Percentiles rank a stretch among this genome's conserved stretches.
phyloP scores from a whole-genome alignment of 64 coral and sea anemone species.

The Astreopora myriophthalma region DNA sequence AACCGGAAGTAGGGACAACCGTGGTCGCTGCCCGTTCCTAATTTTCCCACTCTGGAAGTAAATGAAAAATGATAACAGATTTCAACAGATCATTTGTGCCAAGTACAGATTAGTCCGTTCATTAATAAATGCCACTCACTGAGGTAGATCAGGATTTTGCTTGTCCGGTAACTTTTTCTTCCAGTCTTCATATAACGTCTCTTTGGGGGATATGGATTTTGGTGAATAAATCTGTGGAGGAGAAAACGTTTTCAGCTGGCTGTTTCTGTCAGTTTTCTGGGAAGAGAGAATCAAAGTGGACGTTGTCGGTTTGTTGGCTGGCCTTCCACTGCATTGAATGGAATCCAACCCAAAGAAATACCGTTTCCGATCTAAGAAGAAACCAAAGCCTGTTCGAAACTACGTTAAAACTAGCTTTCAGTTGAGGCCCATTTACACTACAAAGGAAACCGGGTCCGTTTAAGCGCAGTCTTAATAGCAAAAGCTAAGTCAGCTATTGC shows the following conservation, averaged over 20 bases:
- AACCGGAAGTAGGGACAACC: constrained; percentile 54
- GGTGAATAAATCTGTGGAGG: constrained; percentile 43
- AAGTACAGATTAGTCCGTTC: neutral
- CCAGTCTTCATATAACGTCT: constrained; percentile 77
- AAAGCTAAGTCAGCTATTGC: no score
- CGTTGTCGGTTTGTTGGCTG: no score
- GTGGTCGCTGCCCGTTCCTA: constrained; percentile 83
- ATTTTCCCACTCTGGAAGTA: neutral
- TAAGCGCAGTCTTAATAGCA: no score
- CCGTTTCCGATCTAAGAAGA: no score
- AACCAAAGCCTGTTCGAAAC: no score
- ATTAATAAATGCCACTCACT: neutral
- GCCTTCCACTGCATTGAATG: no score
- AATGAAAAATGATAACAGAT: neutral
- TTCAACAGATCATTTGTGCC: neutral
- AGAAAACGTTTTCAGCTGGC: neutral
- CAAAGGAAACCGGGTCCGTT: no score
- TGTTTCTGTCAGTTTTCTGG: no score
- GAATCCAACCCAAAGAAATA: no score
- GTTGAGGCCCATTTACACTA: no score
- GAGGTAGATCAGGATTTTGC: constrained; percentile 11
- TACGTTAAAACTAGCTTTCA: no score
- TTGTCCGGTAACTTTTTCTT: constrained; percentile 56
- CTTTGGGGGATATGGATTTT: neutral
- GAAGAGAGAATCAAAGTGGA: no score